These are phyloP conservation scores for Micromesistius poutassou DNA, from an alignment of 2,797 vertebrate species.

Conservation along the genomic window DNA sequence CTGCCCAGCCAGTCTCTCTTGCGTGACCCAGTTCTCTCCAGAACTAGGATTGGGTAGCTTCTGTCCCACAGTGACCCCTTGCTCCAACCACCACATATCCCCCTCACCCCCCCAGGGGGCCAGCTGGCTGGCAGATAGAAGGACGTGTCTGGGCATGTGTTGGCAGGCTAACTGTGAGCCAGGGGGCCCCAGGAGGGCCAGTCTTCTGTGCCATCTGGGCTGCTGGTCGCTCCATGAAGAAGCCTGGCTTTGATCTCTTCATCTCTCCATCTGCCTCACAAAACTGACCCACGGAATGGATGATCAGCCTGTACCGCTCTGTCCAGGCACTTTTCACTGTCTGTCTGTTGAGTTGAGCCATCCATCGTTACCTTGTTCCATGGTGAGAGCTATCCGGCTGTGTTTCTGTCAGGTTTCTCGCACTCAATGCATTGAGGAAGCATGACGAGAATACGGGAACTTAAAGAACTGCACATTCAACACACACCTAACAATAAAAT, in stretches of 20 bases:
- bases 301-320: constrained; percentile 7
- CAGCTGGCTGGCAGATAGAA: constrained; percentile 48
- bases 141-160: constrained; percentile 48
- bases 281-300: constrained; percentile 55
- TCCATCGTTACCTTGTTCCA: neutral
- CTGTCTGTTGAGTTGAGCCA: neutral
- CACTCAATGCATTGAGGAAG: too few relatives aligned
- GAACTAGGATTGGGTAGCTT: constrained; percentile 30
- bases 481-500: too few relatives aligned
- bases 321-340: neutral
- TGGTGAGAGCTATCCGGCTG: neutral
- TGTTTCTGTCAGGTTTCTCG: neutral
- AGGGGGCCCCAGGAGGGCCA: constrained; percentile 34
- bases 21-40: constrained; percentile 46
- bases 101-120: constrained; percentile 16
- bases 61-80: constrained; percentile 4
- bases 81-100: neutral
- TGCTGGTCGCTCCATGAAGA: constrained; percentile 30
- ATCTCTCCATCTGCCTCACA: constrained; percentile 47
- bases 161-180: constrained; percentile 48
- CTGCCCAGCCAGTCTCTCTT: constrained; percentile 23
- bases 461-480: too few relatives aligned
- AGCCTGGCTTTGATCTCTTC: constrained; percentile 47
- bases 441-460: too few relatives aligned
- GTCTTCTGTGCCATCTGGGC: constrained; percentile 58